These are phyloP conservation scores for Nomada ferruginata DNA, from an alignment of 2,888 invertebrate species.

Conservation along the genomic window DNA sequence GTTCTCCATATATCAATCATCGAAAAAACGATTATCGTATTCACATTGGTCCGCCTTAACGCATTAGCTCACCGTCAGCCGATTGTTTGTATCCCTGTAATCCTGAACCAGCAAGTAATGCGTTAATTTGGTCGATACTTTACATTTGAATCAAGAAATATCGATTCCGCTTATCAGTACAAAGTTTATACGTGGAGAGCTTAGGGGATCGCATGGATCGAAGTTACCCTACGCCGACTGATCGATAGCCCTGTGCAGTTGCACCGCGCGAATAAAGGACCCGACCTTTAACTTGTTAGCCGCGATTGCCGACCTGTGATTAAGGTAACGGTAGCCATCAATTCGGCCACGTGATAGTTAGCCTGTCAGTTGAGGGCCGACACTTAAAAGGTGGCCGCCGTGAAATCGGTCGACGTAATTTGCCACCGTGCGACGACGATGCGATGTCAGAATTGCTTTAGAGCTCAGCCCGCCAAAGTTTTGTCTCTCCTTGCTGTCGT, in stretches of 20 bases:
- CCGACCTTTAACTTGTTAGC: conserved; percentile 73
- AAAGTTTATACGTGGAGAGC: not conserved
- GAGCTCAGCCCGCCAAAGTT: conserved; percentile 3
- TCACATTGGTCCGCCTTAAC: not conserved
- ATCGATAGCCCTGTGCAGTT: conserved; percentile 63
- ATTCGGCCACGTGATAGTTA: conserved; percentile 75
- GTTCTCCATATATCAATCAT: not conserved
- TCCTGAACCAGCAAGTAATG: no score
- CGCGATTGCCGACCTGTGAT: conserved; percentile 74
- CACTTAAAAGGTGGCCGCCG: conserved; percentile 72
- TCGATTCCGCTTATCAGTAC: conserved; percentile 9
- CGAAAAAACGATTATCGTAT: not conserved
- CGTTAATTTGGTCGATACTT: no score
- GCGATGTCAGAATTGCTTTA: conserved; percentile 56
- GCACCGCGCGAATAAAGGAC: conserved; percentile 69
- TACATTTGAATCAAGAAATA: no score
- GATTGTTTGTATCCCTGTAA: no score
- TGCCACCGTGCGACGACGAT: conserved; percentile 71
- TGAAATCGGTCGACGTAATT: conserved; percentile 76
- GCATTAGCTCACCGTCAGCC: no score
- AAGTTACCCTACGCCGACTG: conserved; percentile 34
- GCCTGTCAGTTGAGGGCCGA: conserved; percentile 74
- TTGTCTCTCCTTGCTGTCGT: not conserved
- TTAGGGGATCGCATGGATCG: conserved; percentile 3
- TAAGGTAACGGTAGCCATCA: conserved; percentile 76